Percentiles rank a stretch among this genome's conserved stretches.
These are phyloP conservation scores for Gandaritis pyraliata DNA, from an alignment of 2,888 invertebrate species.

Conservation along the genomic window DNA sequence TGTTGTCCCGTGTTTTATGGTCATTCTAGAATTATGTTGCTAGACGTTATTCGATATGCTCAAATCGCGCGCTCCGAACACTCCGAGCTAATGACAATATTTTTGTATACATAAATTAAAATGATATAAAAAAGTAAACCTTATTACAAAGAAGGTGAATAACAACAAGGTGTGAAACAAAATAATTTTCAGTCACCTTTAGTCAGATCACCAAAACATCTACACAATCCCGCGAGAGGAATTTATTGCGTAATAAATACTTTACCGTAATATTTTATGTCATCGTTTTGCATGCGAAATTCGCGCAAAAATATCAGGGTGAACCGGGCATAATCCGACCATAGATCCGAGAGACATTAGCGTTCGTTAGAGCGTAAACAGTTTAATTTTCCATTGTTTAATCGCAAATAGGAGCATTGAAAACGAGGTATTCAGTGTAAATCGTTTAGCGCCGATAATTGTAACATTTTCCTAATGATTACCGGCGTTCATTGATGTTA, in stretches of 20 bases:
- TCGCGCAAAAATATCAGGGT: constrained; percentile 40
- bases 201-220: constrained; percentile 36
- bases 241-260: constrained; percentile 44
- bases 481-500: constrained; percentile 49
- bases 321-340: constrained; percentile 36
- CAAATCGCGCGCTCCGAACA: not conserved
- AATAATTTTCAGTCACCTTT: constrained; percentile 28
- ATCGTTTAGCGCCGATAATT: constrained; percentile 68
- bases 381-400: constrained; percentile 76
- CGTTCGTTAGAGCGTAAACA: constrained; percentile 70
- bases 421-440: constrained; percentile 60
- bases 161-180: constrained; percentile 30
- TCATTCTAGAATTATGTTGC: constrained; percentile 28
- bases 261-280: constrained; percentile 45
- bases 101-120: too few species aligned
- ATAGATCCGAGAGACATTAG: constrained; percentile 53
- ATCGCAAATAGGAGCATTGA: constrained; percentile 59
- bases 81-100: too few species aligned
- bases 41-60: constrained; percentile 8
- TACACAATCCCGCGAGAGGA: constrained; percentile 38
- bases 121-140: too few species aligned
- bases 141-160: too few species aligned
- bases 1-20: constrained; percentile 38
- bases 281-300: constrained; percentile 39
- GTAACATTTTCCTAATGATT: constrained; percentile 74